These are phyloP conservation scores for Drosophila nannoptera DNA, from an alignment of 1,140 invertebrate species.

Conservation along the genomic window DNA sequence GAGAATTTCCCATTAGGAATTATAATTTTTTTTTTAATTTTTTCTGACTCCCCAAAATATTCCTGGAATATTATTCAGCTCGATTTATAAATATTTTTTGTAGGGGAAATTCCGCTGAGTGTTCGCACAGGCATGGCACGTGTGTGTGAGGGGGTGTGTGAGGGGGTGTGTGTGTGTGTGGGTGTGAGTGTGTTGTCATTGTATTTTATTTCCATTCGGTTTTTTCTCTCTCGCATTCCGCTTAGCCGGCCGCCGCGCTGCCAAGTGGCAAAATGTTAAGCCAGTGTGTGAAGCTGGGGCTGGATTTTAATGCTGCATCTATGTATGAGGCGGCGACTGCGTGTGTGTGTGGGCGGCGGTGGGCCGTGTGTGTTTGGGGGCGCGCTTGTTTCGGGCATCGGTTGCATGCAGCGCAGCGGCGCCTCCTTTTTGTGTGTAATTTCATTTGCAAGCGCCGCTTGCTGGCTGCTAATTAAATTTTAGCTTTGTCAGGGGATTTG, in stretches of 20 bases:
- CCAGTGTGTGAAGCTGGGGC: slow-evolving; percentile 52
- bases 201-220: slow-evolving; percentile 44
- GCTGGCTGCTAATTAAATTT: slow-evolving; percentile 76
- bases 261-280: slow-evolving; percentile 73
- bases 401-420: slow-evolving; percentile 45
- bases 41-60: too few species aligned
- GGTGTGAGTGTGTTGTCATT: slow-evolving; percentile 27
- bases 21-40: too few species aligned
- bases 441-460: slow-evolving; percentile 76
- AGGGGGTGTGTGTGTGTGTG: slow-evolving; percentile 9
- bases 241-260: slow-evolving; percentile 46
- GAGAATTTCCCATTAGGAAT: too few species aligned
- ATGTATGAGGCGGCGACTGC: not conserved
- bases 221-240: slow-evolving; percentile 22
- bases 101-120: not conserved
- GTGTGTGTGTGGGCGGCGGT: not conserved
- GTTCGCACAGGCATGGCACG: not conserved
- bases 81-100: not conserved
- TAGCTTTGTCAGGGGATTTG: slow-evolving; percentile 76
- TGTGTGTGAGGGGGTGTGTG: slow-evolving; percentile 5
- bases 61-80: not conserved
- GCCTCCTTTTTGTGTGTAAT: slow-evolving; percentile 61
- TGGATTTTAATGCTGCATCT: slow-evolving; percentile 29
- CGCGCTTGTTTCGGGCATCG: slow-evolving; percentile 25
- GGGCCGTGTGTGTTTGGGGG: not conserved